A percentile compares a stretch with the other conserved stretches of the same genome.
These are phyloP conservation scores for Drosophila pallidifrons DNA, from an alignment of 1,140 invertebrate species.

Conservation along the genomic window DNA sequence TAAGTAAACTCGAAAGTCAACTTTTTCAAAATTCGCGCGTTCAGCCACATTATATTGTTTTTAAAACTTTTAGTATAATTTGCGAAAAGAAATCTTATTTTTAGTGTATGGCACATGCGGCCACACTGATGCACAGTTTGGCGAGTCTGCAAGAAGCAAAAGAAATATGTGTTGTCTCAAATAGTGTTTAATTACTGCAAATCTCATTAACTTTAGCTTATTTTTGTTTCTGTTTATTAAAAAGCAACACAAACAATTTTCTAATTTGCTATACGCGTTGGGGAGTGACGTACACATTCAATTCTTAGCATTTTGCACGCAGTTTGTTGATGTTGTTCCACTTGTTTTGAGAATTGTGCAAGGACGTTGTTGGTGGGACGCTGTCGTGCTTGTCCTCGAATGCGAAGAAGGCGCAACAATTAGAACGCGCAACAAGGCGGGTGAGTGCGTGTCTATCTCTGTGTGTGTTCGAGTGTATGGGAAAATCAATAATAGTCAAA, in stretches of 20 bases:
- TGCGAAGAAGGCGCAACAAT: slow-evolving; percentile 72
- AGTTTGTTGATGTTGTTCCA: slow-evolving; percentile 45
- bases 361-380: slow-evolving; percentile 56
- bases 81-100: not conserved
- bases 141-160: slow-evolving; percentile 1
- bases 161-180: slow-evolving; percentile 51
- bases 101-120: not conserved
- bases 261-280: slow-evolving; percentile 1
- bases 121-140: slow-evolving; percentile 3
- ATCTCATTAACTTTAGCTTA: slow-evolving; percentile 36
- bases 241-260: slow-evolving; percentile 5
- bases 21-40: not conserved
- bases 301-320: slow-evolving; percentile 6
- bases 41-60: not conserved
- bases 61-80: not conserved
- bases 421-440: slow-evolving; percentile 65
- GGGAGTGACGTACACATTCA: not conserved
- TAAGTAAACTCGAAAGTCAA: too few species aligned
- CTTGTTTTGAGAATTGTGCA: slow-evolving; percentile 58
- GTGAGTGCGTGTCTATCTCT: slow-evolving; percentile 18
- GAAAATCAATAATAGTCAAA: slow-evolving; percentile 78
- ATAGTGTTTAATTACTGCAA: slow-evolving; percentile 44
- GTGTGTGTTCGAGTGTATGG: slow-evolving; percentile 37
- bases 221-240: slow-evolving; percentile 14
- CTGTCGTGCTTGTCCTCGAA: slow-evolving; percentile 52